Conservation (phyloP, 2,113 vertebrate species). For the Hippotragus niger region DNA sequence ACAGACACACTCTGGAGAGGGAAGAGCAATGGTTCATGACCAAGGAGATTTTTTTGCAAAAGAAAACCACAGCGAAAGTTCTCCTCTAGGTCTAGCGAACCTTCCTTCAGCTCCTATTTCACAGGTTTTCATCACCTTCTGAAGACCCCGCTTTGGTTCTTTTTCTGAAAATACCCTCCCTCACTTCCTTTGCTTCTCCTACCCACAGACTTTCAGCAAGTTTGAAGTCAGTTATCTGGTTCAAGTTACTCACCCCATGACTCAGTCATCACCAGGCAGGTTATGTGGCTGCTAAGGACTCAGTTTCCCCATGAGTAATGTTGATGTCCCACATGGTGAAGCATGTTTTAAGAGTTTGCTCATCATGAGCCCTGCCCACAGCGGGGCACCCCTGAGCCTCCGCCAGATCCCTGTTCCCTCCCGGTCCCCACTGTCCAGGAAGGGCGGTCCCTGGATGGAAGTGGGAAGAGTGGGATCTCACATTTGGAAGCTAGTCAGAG, state of each 20-base stretch:
- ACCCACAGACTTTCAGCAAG: fast-evolving
- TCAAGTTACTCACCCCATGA: not conserved
- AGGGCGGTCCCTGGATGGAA: not conserved
- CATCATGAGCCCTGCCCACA: not conserved
- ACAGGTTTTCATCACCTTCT: not conserved
- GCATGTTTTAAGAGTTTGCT: not conserved
- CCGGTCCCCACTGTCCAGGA: no score
- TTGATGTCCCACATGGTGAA: fast-evolving
- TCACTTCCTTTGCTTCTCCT: not conserved
- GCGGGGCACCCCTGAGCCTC: not conserved
- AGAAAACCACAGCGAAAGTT: not conserved
- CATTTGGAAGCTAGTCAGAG: no score
- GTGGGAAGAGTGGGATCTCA: not conserved
- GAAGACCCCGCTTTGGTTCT: fast-evolving
- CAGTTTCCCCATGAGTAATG: not conserved
- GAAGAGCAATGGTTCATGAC: fast-evolving
- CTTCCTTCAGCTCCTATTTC: no score
- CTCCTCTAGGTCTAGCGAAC: not conserved
- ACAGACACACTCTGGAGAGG: not conserved
- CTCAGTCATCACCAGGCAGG: not conserved
- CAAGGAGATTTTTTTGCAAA: not conserved
- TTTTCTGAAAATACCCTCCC: not conserved
- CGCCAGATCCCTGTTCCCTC: not conserved
- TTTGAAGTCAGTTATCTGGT: not conserved
- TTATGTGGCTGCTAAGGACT: not conserved